Evolutionary conservation across 2,888 invertebrate genomes (phyloP), one percentile per base, ranked within the genome.

Genomic region (Ectemnius continuus): DNA sequence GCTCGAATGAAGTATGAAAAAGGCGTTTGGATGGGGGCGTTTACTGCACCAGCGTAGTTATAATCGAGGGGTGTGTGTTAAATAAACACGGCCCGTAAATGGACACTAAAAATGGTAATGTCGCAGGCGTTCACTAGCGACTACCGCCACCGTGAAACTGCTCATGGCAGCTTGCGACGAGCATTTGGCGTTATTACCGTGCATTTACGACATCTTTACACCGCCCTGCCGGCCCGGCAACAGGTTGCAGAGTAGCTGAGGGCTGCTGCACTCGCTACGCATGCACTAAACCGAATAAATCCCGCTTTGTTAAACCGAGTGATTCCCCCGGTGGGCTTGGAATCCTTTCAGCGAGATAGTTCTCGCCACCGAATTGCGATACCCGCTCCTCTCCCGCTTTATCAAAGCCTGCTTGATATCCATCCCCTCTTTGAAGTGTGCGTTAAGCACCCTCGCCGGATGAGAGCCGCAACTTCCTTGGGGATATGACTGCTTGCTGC

Each of bases 191-290:
- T 82, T 82, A 83, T 83, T 83, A 83, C 81, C 76, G 83, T 75
- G 71, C 83, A 73, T 83, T 83, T 83, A 82, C 83, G 84, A 81
- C 82, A 80, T 84, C 83, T 82, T 83, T 82, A 83, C 79, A 77
- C 75, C 76, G 74, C 68, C 56, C 71, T 69, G 67, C 81, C 64
- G 36, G 8, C 36, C 36, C 36, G 36, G 84, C 84, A 83, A 83
- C 83, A 83, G 84, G 83, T 83, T 83, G 84, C 80, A 73, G 69
- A 79, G 61, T 67, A 73, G 73, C 68, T 36, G 36, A 36, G 36
- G 36, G 73, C 70, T 65, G 76, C 69, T 75, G 80, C 71, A 83
- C 76, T 79, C 76, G 75, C 78, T 70, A 79, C 80, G 79, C 75
- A 72, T 73, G 75, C 79, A 73, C 73, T 80, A 80, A 80, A 80